A percentile compares a stretch with the other conserved stretches of the same genome.
Conservation (phyloP, 2,888 invertebrate genomes). For the Suillia variegata region DNA sequence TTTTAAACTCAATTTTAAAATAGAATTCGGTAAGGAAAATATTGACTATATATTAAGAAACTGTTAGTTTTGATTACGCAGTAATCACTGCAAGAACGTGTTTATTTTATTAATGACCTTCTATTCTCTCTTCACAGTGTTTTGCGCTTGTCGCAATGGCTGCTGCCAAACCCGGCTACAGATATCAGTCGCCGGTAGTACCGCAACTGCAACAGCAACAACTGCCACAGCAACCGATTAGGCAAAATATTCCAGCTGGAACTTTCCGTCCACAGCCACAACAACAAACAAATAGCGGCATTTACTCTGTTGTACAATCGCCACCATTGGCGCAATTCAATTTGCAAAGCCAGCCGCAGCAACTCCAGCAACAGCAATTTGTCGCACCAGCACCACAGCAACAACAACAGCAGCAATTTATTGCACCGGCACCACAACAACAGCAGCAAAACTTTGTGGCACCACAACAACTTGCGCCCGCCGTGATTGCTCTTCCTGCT, state of each 20-base stretch:
- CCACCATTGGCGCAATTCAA: constrained; percentile 29
- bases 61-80: too few species aligned
- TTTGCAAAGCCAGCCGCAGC: constrained; percentile 16
- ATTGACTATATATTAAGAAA: too few species aligned
- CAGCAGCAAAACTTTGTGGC: constrained; percentile 15
- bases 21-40: too few species aligned
- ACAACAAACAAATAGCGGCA: constrained; percentile 35
- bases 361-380: background rate
- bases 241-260: constrained; percentile 29
- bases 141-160: constrained; percentile 33
- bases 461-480: constrained; percentile 15
- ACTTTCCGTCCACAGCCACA: constrained; percentile 43
- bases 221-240: constrained; percentile 15
- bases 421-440: constrained; percentile 20
- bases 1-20: too few species aligned
- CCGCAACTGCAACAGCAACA: background rate
- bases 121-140: too few species aligned
- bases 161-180: constrained; percentile 45
- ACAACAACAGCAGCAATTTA: background rate
- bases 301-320: constrained; percentile 33
- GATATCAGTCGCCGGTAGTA: constrained; percentile 36
- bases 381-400: constrained; percentile 12
- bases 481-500: background rate
- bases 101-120: too few species aligned
- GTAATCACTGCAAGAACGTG: too few species aligned